Base-by-base conservation (phyloP, 64 coral and sea anemone species). In the Pocillopora verrucosa region DNA sequence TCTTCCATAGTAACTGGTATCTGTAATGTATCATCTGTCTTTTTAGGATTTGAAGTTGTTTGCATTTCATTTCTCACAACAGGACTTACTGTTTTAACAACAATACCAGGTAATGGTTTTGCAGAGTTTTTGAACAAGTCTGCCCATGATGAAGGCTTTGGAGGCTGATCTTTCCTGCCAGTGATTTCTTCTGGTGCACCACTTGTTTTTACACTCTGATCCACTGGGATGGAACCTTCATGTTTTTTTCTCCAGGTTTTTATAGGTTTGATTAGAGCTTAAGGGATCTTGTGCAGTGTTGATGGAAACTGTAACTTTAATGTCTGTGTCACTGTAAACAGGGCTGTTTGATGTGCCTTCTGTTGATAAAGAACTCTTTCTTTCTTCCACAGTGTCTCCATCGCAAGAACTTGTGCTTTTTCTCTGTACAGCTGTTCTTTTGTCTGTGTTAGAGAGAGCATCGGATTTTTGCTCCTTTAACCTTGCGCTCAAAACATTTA, bases 251-350 rank as follows among this genome's bases (percentile, higher is more conserved):
- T 64, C 41, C 10, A 34, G 11, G 37, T 51, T 2, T 17, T 83
- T 82, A 7, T 2, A 25, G 22, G 65, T 5, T 30, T 60, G 10
- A 36, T 72, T 77, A 13, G 58, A 74, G 57, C 30, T 30, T 16
- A 34, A 17, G 64, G 30, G 45, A 63, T 24, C 58, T 56, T 34
- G 51, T 72, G 78, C 2, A 37, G 19, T 72, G 57, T 30, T 77
- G 37, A 65, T 45, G 20, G 36, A 38, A 0, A 72, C 16, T 30
- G 58, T 72, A 0, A 72, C 17, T 30, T 85, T 74, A 15, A 35
- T 30, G 24, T 96, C 90, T 65, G 86, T 74, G 76, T 93, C 91
- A 91, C 91, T 90, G 38, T 88, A 80, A 81, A 75, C 37, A 22
- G 86, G 76, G 82, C 91, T 93, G 58, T 89, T 89, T 75, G 87